A percentile compares a stretch with the other conserved stretches of the same genome.
Evolutionary conservation across 2,113 vertebrate species (phyloP).

Genomic region (Parus major): DNA sequence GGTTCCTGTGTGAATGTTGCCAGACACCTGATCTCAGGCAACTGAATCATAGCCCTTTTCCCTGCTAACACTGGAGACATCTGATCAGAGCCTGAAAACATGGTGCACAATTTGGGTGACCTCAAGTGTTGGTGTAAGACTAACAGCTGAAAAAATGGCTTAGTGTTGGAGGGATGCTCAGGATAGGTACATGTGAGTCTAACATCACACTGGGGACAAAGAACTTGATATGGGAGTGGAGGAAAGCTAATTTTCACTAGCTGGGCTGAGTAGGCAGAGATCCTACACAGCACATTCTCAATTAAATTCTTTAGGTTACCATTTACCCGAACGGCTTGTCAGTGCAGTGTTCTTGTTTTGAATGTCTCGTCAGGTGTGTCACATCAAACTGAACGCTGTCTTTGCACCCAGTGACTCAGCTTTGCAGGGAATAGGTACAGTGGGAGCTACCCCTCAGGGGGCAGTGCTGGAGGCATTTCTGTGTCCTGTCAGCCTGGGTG

Average conservation of each 20-base stretch:
- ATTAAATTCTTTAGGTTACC: neutral
- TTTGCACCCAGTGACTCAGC: neutral
- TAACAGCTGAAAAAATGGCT: neutral
- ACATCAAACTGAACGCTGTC: neutral
- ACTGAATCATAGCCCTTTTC: neutral
- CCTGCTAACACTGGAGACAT: neutral
- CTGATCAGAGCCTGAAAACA: neutral
- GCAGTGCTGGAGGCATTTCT: neutral
- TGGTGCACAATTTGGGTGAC: neutral
- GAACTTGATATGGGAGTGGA: neutral
- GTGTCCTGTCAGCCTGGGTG: neutral
- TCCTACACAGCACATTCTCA: neutral
- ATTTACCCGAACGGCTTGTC: neutral
- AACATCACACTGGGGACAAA: neutral
- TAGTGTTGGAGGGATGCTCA: neutral
- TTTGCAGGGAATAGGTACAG: neutral
- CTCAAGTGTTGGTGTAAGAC: neutral
- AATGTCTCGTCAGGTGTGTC: neutral
- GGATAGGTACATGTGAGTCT: neutral
- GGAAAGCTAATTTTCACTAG: neutral
- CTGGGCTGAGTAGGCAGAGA: neutral
- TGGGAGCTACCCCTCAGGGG: neutral
- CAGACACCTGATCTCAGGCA: neutral
- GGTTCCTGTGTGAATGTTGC: neutral
- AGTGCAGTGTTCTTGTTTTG: neutral